phyloP scores from a whole-genome alignment of 2,113 vertebrate genomes.

The Dolichotis patagonum region DNA sequence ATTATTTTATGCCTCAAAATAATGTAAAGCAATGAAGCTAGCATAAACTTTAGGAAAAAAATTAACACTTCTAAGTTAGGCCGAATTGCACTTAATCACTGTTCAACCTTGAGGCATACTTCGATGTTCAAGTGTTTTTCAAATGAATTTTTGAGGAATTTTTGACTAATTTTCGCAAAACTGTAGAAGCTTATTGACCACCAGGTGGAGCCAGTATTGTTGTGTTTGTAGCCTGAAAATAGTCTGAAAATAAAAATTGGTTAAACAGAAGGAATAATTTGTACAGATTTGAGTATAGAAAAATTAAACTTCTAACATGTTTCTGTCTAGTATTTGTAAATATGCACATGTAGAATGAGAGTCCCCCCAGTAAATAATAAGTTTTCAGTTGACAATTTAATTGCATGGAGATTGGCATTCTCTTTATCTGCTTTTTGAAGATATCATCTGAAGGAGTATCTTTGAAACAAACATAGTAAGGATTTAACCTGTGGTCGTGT shows the following conservation, averaged over 20 bases:
- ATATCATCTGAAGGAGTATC: not conserved
- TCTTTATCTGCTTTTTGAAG: constrained; percentile 26
- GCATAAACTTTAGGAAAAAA: not conserved
- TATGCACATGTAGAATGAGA: not conserved
- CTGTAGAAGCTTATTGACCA: constrained; percentile 62
- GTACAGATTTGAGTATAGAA: not conserved
- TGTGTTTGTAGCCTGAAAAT: constrained; percentile 58
- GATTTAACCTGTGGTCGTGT: not conserved
- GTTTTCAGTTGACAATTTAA: constrained; percentile 16
- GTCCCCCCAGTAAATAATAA: not conserved
- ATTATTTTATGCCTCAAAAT: constrained; percentile 47
- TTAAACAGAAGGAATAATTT: constrained; percentile 56
- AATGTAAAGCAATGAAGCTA: constrained; percentile 21
- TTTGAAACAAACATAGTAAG: constrained; percentile 33
- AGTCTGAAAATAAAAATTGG: constrained; percentile 56
- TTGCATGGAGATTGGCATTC: not conserved
- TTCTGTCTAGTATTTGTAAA: constrained; percentile 25
- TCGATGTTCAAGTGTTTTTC: not conserved
- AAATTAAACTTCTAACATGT: not conserved
- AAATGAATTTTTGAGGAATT: too few relatives aligned
- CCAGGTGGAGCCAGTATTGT: constrained; percentile 82
- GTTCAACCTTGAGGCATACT: not conserved
- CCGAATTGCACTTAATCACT: not conserved
- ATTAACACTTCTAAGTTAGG: constrained; percentile 3
- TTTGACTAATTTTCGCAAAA: constrained; percentile 35